Base-by-base conservation (phyloP, 2,113 vertebrate species). In the Condylura cristata region DNA sequence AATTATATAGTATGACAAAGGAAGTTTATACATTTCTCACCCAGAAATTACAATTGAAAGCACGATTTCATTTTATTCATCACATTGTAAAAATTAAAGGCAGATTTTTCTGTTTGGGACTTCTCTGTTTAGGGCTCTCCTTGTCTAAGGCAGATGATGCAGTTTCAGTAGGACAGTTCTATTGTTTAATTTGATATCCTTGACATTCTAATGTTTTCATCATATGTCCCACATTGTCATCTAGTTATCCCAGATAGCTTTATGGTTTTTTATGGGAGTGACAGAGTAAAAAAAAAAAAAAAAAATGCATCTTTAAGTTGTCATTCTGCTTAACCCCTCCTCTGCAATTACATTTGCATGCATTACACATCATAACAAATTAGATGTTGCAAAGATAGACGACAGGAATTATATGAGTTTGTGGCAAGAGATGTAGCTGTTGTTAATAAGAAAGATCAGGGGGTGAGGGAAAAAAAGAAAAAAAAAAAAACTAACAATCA, bases 331-430 rank as follows among this genome's bases (percentile, higher is more conserved):
- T 97, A 97, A 97, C 96, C 97, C 97, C 97, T 98, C 96, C 97
- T 98, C 82, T 97, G 91, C 96, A 97, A 97, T 98, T 98, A 97
- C 79, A 96, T 97, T 96, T 46, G 84, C 97, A 97, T 98, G 95
- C 93, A 97, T 98, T 98, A 97, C 97, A 97, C 89, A 98, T 98
- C 97, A 97, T 98, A 98, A 98, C 96, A 97, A 98, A 97, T 97
- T 97, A 98, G 96, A 96, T 97, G 91, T 95, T 96, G 94, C 89
- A 75, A 97, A 98, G 94, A 88, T 87, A 95, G 41, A 83, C 8
- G 83, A 95, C 94, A 97, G 89, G 95, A 97, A 97, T 97, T 97
- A 97, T 95, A 89, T 95, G 97, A 97, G 93, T 87, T 91, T 96
- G 90, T 95, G 95, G 95, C 96, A 97, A 97, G 84, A 96, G 74